A percentile compares a stretch with the other conserved stretches of the same genome.
These are phyloP conservation scores for Hymenochirus boettgeri DNA, from an alignment of 2,113 vertebrate genomes.

Conservation along the genomic window DNA sequence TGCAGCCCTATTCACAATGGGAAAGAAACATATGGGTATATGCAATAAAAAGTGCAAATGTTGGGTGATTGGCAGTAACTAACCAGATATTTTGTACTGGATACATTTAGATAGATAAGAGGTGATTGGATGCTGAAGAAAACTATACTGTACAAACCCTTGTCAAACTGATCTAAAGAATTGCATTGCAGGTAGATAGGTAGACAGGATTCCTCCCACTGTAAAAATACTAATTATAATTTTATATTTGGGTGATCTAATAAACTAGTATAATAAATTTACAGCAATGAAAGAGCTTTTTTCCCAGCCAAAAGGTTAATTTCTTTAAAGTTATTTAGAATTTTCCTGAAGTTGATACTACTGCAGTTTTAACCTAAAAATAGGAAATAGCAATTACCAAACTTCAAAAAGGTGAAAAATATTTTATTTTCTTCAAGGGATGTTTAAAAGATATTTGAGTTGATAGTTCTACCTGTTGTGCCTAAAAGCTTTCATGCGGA, in stretches of 20 bases:
- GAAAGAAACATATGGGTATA: too few species aligned
- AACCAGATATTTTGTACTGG: too few species aligned
- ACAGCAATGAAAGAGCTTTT: slow-evolving; percentile 19
- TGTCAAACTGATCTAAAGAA: too few species aligned
- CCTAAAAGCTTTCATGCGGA: slow-evolving; percentile 16
- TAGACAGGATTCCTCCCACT: too few species aligned
- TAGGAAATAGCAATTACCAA: slow-evolving; percentile 19
- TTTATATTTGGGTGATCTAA: slow-evolving; percentile 18
- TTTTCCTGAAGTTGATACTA: slow-evolving; percentile 11
- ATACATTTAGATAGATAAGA: too few species aligned
- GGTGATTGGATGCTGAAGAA: too few species aligned
- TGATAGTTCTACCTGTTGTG: slow-evolving; percentile 20
- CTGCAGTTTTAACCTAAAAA: slow-evolving; percentile 6
- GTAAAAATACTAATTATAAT: too few species aligned
- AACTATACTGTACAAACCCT: too few species aligned
- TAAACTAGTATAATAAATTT: slow-evolving; percentile 1
- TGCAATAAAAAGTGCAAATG: too few species aligned
- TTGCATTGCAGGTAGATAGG: too few species aligned
- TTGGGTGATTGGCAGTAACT: too few species aligned
- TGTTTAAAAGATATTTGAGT: slow-evolving; percentile 17
- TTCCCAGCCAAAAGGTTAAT: slow-evolving; percentile 20
- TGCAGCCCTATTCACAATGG: too few species aligned
- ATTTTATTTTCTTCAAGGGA: slow-evolving; percentile 12
- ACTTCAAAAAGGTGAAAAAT: not conserved
- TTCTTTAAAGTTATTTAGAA: slow-evolving; percentile 11